Evolutionary conservation across 2,113 vertebrate genomes (phyloP).

Genomic region (Trichechus manatus): DNA sequence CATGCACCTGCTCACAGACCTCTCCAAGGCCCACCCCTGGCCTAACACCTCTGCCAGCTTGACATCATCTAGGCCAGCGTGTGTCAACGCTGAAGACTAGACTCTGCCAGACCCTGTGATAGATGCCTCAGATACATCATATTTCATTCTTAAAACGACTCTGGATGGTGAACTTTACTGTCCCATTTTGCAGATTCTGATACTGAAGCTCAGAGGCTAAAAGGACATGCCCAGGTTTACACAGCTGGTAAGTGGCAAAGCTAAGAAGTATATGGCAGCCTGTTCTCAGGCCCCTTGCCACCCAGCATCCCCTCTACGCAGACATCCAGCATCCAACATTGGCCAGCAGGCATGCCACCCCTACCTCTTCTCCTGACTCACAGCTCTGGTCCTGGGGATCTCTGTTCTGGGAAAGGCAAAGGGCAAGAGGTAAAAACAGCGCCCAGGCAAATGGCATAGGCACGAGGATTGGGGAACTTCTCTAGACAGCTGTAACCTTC

Average conservation of each 20-base stretch:
- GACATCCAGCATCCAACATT: fast-evolving
- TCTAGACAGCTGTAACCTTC: neutral
- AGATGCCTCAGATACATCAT: neutral
- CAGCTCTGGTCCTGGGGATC: neutral
- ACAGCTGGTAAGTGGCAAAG: neutral
- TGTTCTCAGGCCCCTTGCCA: neutral
- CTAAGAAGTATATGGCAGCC: neutral
- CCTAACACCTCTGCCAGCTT: neutral
- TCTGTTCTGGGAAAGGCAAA: neutral
- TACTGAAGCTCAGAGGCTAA: slow-evolving; percentile 1
- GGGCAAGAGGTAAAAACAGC: neutral
- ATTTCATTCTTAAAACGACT: neutral
- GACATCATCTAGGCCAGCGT: neutral
- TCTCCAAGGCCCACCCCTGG: neutral
- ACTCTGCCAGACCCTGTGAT: neutral
- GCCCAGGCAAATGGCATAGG: neutral
- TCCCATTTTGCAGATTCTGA: neutral
- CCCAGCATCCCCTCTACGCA: neutral
- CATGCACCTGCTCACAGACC: neutral
- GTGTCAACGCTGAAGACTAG: neutral
- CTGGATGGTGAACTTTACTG: neutral
- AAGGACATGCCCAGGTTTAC: neutral
- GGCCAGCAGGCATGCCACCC: neutral
- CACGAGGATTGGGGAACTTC: neutral
- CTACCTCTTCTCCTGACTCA: neutral